Evolutionary conservation across 2,888 invertebrate species (phyloP).

Genomic region (Cheilosia scutellata): DNA sequence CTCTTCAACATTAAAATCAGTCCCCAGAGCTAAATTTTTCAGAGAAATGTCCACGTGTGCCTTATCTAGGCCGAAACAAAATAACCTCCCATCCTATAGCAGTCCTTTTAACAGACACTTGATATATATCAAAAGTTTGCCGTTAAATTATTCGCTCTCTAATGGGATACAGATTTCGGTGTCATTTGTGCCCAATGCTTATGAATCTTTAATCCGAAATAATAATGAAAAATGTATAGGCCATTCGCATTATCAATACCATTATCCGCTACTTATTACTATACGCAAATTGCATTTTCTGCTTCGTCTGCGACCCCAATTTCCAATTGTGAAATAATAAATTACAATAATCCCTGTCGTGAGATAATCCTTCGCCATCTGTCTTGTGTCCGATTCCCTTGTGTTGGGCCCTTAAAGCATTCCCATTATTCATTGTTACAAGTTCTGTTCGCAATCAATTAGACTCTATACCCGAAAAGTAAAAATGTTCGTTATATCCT

Average conservation of each 20-base stretch:
- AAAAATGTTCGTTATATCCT: slow-evolving; percentile 24
- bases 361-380: slow-evolving; percentile 63
- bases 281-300: slow-evolving; percentile 49
- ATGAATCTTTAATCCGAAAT: slow-evolving; percentile 31
- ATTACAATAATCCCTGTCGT: slow-evolving; percentile 63
- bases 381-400: slow-evolving; percentile 58
- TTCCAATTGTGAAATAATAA: slow-evolving; percentile 52
- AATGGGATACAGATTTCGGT: not conserved
- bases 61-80: not conserved
- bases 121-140: slow-evolving; percentile 2
- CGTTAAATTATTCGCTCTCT: not conserved
- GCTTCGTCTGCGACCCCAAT: not conserved
- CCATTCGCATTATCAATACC: slow-evolving; percentile 25
- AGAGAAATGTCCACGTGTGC: not conserved
- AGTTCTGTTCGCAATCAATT: slow-evolving; percentile 47
- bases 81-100: not conserved
- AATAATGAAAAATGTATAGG: slow-evolving; percentile 53
- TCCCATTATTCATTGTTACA: slow-evolving; percentile 49
- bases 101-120: not conserved
- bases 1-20: no score
- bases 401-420: slow-evolving; percentile 36
- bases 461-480: slow-evolving; percentile 30
- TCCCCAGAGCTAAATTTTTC: not conserved
- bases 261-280: slow-evolving; percentile 13
- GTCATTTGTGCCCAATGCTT: not conserved